These are phyloP conservation scores for Lutjanus argentimaculatus DNA, from an alignment of 2,797 vertebrate species.

Conservation along the genomic window DNA sequence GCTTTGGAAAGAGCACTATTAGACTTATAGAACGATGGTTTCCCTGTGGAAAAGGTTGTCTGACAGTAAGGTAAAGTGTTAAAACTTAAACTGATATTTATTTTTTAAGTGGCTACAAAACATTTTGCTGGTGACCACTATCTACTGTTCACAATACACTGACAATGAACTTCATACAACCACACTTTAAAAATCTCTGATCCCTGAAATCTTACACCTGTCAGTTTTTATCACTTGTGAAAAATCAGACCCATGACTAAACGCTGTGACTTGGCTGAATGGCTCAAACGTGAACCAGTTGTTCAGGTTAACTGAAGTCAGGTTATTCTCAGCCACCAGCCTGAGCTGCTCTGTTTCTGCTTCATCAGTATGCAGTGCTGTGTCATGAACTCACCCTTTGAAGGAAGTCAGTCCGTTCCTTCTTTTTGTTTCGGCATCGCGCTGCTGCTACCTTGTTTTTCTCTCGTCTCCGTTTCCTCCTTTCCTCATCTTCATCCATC, in stretches of 20 bases:
- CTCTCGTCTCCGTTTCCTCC: slow-evolving; percentile 95
- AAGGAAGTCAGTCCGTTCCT: slow-evolving; percentile 97
- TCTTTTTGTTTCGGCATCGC: slow-evolving; percentile 97
- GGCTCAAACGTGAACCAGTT: not conserved
- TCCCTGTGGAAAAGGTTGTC: too few relatives aligned
- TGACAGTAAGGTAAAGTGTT: too few relatives aligned
- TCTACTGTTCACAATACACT: too few relatives aligned
- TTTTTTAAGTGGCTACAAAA: too few relatives aligned
- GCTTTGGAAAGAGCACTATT: too few relatives aligned
- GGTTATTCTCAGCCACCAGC: not conserved
- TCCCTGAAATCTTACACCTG: too few relatives aligned
- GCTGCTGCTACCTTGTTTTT: slow-evolving; percentile 98
- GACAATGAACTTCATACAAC: too few relatives aligned
- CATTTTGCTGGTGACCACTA: too few relatives aligned
- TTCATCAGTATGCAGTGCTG: slow-evolving; percentile 26
- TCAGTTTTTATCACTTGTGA: not conserved
- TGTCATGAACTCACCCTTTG: slow-evolving; percentile 89
- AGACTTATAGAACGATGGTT: too few relatives aligned
- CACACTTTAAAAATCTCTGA: too few relatives aligned
- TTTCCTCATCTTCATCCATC: slow-evolving; percentile 94
- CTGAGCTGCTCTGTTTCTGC: slow-evolving; percentile 6
- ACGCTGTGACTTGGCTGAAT: not conserved
- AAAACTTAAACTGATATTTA: too few relatives aligned
- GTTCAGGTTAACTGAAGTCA: slow-evolving; percentile 23
- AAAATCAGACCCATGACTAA: not conserved